Percentiles rank a stretch among this genome's conserved stretches.
Conservation (phyloP, 2,113 vertebrate genomes). For the Bungarus multicinctus region DNA sequence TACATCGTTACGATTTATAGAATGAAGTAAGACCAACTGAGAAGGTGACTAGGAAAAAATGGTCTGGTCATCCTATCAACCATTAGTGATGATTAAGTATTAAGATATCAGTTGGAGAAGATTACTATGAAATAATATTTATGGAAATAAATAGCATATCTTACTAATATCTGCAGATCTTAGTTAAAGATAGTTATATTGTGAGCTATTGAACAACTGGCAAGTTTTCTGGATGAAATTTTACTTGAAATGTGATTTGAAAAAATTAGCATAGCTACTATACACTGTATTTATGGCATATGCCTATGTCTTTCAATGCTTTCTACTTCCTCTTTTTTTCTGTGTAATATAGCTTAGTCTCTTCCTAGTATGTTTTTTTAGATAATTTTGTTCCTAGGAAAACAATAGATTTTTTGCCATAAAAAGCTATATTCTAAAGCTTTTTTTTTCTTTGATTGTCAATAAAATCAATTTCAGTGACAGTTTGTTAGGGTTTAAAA, state of each 20-base stretch:
- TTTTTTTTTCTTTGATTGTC: neutral
- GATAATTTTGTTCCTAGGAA: neutral
- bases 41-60: neutral
- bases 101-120: neutral
- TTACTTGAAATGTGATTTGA: neutral
- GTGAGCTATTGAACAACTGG: neutral
- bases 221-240: neutral
- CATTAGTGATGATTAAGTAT: neutral
- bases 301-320: neutral
- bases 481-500: neutral
- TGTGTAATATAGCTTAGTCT: neutral
- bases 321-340: neutral
- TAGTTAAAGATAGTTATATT: neutral
- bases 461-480: accelerated
- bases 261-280: neutral
- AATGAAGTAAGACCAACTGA: neutral
- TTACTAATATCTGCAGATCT: neutral
- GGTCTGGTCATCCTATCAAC: neutral
- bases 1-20: neutral
- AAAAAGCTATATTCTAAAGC: neutral
- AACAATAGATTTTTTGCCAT: neutral
- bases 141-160: neutral
- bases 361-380: neutral
- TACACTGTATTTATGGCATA: neutral
- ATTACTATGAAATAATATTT: neutral